These are phyloP conservation scores for Agonum fuliginosum DNA, from an alignment of 2,888 invertebrate genomes.

Conservation along the genomic window DNA sequence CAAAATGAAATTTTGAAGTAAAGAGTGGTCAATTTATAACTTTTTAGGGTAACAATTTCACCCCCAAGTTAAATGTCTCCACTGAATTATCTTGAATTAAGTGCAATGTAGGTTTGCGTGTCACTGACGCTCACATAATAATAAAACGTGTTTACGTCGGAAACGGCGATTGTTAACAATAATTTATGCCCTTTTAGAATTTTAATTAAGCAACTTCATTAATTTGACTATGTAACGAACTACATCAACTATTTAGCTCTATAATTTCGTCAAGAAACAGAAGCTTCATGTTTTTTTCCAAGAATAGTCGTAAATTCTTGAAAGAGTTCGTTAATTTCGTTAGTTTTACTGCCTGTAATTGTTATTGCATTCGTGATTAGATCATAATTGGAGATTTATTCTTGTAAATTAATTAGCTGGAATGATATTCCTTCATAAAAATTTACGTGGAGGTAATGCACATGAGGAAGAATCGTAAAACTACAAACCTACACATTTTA, in stretches of 20 bases:
- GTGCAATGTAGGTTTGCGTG: conserved; percentile 50
- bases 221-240: conserved; percentile 36
- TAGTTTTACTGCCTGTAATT: conserved; percentile 34
- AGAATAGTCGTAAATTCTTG: conserved; percentile 48
- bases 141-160: conserved; percentile 52
- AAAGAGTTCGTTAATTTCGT: conserved; percentile 51
- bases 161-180: conserved; percentile 56
- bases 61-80: too few relatives aligned
- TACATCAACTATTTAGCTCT: conserved; percentile 13
- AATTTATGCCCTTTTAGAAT: conserved; percentile 54
- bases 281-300: conserved; percentile 1
- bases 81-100: too few relatives aligned
- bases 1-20: too few relatives aligned
- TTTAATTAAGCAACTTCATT: conserved; percentile 56
- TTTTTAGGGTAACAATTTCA: too few relatives aligned
- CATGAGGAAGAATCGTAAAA: conserved; percentile 1
- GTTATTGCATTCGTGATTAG: conserved; percentile 30
- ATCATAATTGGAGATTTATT: neutral
- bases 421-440: neutral
- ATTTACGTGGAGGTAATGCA: conserved; percentile 27
- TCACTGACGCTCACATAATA: neutral
- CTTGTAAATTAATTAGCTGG: neutral
- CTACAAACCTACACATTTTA: neutral
- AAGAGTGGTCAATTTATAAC: too few relatives aligned
- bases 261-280: conserved; percentile 7